These are phyloP conservation scores for Fundulus diaphanus DNA, from an alignment of 2,797 vertebrate genomes.

Conservation along the genomic window DNA sequence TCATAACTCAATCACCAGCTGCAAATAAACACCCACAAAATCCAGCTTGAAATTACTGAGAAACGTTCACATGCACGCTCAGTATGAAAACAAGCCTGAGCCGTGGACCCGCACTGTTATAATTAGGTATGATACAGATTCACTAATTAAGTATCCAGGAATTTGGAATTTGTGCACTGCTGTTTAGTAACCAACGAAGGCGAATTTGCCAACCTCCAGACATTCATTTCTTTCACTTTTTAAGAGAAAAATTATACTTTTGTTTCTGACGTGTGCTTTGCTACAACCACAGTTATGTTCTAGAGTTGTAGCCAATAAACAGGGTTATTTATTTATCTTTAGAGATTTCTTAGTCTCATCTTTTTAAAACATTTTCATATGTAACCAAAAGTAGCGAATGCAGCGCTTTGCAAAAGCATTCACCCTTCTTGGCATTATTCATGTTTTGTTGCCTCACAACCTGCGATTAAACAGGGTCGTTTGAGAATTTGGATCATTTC, in stretches of 20 bases:
- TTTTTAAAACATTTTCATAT: too few relatives aligned
- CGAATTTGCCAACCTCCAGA: background rate
- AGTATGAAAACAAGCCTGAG: background rate
- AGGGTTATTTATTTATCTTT: too few relatives aligned
- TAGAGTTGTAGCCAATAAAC: too few relatives aligned
- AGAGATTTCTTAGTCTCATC: too few relatives aligned
- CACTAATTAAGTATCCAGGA: background rate
- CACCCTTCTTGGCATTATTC: too few relatives aligned
- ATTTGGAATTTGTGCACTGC: background rate
- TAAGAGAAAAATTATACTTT: background rate
- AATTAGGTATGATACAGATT: background rate
- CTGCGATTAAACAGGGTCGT: too few relatives aligned
- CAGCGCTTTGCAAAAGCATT: too few relatives aligned
- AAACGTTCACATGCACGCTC: background rate
- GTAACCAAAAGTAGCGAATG: too few relatives aligned
- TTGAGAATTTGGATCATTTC: too few relatives aligned
- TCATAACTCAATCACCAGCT: slow-evolving; percentile 16
- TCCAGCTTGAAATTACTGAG: slow-evolving; percentile 2
- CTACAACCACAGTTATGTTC: background rate
- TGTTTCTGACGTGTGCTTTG: background rate
- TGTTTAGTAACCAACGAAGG: background rate
- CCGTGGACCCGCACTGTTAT: background rate
- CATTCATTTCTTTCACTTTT: background rate
- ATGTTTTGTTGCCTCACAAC: too few relatives aligned
- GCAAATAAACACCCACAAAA: slow-evolving; percentile 26